Evolutionary conservation across 2,888 invertebrate species (phyloP).

Genomic region (Brassicogethes aeneus): DNA sequence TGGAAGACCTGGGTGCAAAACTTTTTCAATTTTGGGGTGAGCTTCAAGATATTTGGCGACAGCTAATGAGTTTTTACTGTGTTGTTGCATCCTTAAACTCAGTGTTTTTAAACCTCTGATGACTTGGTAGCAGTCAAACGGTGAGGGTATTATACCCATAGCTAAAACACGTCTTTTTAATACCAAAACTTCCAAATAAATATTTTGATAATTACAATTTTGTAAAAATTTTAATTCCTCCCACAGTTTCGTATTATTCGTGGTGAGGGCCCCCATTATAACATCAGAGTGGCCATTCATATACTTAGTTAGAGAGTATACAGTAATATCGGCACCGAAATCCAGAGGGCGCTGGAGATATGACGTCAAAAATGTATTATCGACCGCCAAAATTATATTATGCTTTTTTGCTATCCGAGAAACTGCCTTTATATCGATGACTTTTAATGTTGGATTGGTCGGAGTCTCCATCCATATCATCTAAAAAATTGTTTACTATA

Average conservation of each 20-base stretch:
- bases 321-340: constrained; percentile 82
- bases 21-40: constrained; percentile 71
- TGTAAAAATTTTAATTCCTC: constrained; percentile 73
- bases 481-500: no score
- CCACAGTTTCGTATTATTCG: constrained; percentile 63
- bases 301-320: constrained; percentile 94
- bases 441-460: constrained; percentile 88
- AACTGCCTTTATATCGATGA: constrained; percentile 76
- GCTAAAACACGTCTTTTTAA: constrained; percentile 42
- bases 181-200: background rate
- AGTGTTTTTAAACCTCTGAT: constrained; percentile 91
- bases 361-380: constrained; percentile 89
- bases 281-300: constrained; percentile 98
- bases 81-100: constrained; percentile 82
- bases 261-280: constrained; percentile 85
- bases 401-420: constrained; percentile 51
- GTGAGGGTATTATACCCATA: constrained; percentile 88
- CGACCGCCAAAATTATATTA: constrained; percentile 68
- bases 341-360: constrained; percentile 86
- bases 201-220: constrained; percentile 53
- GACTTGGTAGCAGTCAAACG: constrained; percentile 92
- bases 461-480: constrained; percentile 92
- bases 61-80: constrained; percentile 66
- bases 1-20: constrained; percentile 72
- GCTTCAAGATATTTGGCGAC: constrained; percentile 75